phyloP scores from a whole-genome alignment of 2,113 vertebrate species.

The Labeo catla region DNA sequence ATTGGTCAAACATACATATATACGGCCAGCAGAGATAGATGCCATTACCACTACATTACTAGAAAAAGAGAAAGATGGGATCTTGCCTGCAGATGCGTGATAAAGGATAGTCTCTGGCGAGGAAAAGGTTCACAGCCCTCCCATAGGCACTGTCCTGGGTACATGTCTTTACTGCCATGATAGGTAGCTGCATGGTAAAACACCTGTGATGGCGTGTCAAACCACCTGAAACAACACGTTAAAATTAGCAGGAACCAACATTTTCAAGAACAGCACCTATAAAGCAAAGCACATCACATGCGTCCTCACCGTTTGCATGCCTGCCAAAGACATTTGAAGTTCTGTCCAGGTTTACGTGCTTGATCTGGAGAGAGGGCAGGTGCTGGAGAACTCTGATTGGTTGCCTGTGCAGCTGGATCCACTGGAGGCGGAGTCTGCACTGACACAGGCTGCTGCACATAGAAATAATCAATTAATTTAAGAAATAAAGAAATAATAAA shows the following conservation, averaged over 20 bases:
- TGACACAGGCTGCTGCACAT: constrained; percentile 70
- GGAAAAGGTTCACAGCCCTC: constrained; percentile 97
- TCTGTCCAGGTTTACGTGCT: constrained; percentile 92
- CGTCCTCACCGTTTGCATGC: constrained; percentile 92
- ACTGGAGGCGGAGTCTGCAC: constrained; percentile 80
- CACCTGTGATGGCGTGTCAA: constrained; percentile 96
- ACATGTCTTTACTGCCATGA: constrained; percentile 92
- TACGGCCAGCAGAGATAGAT: background rate
- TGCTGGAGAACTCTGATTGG: constrained; percentile 78
- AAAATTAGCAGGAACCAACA: background rate
- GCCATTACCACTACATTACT: background rate
- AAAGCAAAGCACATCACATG: background rate
- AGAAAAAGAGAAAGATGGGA: background rate
- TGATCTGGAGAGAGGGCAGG: constrained; percentile 79
- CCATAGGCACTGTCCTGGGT: constrained; percentile 94
- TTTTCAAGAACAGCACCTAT: background rate
- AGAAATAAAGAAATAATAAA: background rate
- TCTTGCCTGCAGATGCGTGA: constrained; percentile 94
- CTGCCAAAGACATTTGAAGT: constrained; percentile 99
- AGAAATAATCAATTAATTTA: background rate
- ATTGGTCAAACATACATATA: constrained; percentile 4
- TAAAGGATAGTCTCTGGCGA: constrained; percentile 96
- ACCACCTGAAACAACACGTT: constrained; percentile 83
- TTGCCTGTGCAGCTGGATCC: constrained; percentile 75
- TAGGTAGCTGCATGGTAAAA: constrained; percentile 97